Percentiles rank a stretch among this genome's conserved stretches.
These are phyloP conservation scores for Torymus texanus DNA, from an alignment of 2,888 invertebrate species.

Conservation along the genomic window DNA sequence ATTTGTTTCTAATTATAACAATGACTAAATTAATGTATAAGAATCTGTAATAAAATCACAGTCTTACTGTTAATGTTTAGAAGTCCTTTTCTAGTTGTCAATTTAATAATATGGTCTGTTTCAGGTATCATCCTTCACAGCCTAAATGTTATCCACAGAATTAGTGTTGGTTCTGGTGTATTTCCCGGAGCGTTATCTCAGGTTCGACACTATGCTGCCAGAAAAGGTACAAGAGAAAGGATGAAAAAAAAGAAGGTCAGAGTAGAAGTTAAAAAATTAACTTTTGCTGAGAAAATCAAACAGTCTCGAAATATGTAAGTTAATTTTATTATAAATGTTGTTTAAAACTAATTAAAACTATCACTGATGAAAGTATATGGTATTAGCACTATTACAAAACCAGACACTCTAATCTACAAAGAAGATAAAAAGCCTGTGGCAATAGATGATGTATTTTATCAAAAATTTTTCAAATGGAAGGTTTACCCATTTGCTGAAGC, in stretches of 20 bases:
- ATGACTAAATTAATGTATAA: no score
- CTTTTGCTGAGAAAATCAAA: slow-evolving; percentile 84
- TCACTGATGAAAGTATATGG: slow-evolving; percentile 13
- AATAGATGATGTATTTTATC: slow-evolving; percentile 81
- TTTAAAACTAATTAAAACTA: neutral
- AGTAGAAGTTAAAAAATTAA: slow-evolving; percentile 84
- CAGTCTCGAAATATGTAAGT: slow-evolving; percentile 78
- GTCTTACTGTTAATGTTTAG: no score
- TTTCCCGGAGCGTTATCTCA: slow-evolving; percentile 61
- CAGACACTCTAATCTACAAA: slow-evolving; percentile 78
- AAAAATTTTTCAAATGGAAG: slow-evolving; percentile 78
- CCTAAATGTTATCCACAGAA: slow-evolving; percentile 23
- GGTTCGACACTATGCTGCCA: slow-evolving; percentile 81
- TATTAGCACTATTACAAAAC: slow-evolving; percentile 73
- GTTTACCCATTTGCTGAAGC: slow-evolving; percentile 85
- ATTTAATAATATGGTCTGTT: slow-evolving; percentile 2
- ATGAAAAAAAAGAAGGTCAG: slow-evolving; percentile 85
- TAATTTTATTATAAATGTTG: neutral
- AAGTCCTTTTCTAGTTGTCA: no score
- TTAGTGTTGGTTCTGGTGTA: slow-evolving; percentile 1
- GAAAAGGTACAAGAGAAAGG: slow-evolving; percentile 88
- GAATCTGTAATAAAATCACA: no score
- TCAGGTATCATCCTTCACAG: slow-evolving; percentile 29
- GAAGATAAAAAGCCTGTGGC: slow-evolving; percentile 79
- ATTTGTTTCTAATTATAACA: no score